Evolutionary conservation across 2,113 vertebrate species (phyloP).

Genomic region (Petrocephalus microphthalmus): DNA sequence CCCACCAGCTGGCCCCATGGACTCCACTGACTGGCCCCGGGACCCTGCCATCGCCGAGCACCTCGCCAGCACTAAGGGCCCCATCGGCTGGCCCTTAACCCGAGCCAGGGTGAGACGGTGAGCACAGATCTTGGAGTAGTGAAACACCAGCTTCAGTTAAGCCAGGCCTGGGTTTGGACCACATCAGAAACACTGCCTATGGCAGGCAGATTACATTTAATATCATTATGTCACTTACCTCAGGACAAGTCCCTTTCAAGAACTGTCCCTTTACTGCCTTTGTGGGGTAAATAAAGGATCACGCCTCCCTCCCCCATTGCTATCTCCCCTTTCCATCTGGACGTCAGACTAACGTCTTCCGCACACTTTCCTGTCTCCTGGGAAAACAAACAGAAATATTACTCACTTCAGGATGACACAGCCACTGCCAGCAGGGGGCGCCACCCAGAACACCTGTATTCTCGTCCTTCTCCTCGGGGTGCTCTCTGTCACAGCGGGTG

Average conservation of each 20-base stretch:
- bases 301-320: neutral
- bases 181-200: neutral
- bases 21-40: no score
- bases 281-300: neutral
- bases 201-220: neutral
- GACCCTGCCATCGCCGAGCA: no score
- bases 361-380: neutral
- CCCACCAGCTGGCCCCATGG: neutral
- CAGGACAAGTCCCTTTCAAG: neutral
- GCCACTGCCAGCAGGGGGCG: conserved; percentile 77
- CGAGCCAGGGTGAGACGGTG: neutral
- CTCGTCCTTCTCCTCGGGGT: conserved; percentile 84
- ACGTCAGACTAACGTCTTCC: neutral
- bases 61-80: no score
- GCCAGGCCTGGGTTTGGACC: neutral
- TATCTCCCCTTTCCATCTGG: neutral
- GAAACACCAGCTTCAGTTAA: neutral
- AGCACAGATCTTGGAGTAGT: neutral
- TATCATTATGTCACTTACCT: neutral
- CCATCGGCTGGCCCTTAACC: no score
- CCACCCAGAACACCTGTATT: conserved; percentile 93
- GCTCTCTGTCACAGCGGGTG: conserved; percentile 89
- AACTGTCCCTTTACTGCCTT: neutral
- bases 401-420: conserved; percentile 90
- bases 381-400: neutral